phyloP scores from a whole-genome alignment of 1,140 invertebrate species.

The Papilio glaucus region DNA sequence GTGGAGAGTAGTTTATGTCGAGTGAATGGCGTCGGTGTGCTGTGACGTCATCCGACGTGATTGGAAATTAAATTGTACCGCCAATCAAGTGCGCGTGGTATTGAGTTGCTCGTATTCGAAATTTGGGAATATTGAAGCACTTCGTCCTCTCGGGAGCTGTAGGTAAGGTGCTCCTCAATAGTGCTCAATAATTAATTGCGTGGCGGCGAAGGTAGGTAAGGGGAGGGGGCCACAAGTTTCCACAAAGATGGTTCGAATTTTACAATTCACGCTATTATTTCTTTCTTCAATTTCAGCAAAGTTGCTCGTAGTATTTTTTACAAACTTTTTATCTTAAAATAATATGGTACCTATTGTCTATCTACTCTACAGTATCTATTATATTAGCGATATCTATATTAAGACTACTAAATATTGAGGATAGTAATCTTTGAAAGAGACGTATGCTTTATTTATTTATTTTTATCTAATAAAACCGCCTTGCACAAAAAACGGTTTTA shows the following conservation, averaged over 20 bases:
- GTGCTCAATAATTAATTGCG: neutral
- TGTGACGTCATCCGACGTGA: conserved; percentile 52
- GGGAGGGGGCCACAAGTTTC: neutral
- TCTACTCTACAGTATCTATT: too few species aligned
- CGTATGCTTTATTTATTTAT: too few species aligned
- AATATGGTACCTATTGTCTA: too few species aligned
- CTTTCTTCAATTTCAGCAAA: neutral
- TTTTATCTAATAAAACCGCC: too few species aligned
- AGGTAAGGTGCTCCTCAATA: neutral
- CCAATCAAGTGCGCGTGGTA: conserved; percentile 52
- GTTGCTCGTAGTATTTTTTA: neutral
- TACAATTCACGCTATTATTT: neutral
- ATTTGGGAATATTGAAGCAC: conserved; percentile 25
- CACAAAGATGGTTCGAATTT: neutral
- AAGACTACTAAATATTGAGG: too few species aligned
- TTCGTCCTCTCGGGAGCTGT: neutral
- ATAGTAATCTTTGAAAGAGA: too few species aligned
- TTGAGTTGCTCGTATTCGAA: conserved; percentile 33
- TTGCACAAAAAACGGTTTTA: too few species aligned
- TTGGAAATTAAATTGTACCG: conserved; percentile 68
- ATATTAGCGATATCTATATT: too few species aligned
- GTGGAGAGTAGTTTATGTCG: conserved; percentile 55
- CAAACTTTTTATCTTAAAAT: too few species aligned
- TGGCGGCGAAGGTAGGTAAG: neutral
- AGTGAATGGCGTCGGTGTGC: conserved; percentile 49